These are phyloP conservation scores for Heterotilapia buettikoferi DNA, from an alignment of 2,113 vertebrate species.

Conservation along the genomic window DNA sequence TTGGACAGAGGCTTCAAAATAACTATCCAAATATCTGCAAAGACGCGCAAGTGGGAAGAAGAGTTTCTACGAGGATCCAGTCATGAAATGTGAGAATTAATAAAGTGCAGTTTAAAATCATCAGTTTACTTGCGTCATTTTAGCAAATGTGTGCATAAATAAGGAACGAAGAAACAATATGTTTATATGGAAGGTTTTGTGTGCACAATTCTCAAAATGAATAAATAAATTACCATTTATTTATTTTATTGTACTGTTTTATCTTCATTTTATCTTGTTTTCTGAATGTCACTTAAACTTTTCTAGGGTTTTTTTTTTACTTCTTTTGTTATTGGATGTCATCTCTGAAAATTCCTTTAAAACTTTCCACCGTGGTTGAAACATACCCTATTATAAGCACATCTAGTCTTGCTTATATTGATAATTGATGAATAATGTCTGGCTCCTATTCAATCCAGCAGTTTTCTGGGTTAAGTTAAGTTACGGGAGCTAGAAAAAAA, in stretches of 20 bases:
- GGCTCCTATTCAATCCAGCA: background rate
- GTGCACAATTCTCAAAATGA: background rate
- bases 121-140: background rate
- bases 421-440: background rate
- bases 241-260: background rate
- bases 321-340: background rate
- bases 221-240: background rate
- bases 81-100: background rate
- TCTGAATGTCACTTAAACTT: background rate
- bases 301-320: background rate
- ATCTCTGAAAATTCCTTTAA: background rate
- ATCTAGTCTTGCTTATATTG: background rate
- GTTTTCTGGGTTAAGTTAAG: background rate
- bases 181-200: background rate
- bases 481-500: background rate
- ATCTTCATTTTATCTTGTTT: background rate
- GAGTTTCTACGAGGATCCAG: background rate
- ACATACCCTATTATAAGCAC: background rate
- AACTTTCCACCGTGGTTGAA: background rate
- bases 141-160: background rate
- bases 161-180: background rate
- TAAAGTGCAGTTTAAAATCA: background rate
- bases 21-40: background rate
- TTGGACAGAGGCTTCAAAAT: background rate
- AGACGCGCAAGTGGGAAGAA: background rate